These are phyloP conservation scores for Thelaira solivaga DNA, from an alignment of 2,888 invertebrate genomes.

Conservation along the genomic window DNA sequence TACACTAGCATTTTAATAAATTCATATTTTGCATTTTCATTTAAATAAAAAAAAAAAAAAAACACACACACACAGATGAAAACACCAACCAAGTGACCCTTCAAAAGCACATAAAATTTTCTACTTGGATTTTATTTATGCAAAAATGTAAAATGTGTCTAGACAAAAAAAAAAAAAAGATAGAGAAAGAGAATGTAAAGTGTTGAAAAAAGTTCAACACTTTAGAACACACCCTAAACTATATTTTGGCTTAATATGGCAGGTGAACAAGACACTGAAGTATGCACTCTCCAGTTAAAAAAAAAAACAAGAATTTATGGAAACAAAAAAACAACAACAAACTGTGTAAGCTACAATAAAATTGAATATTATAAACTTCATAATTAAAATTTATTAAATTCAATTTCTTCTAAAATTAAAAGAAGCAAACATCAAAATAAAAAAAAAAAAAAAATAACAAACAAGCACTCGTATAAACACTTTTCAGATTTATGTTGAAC, in stretches of 20 bases:
- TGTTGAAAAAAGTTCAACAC: conserved; percentile 1
- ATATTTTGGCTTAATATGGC: neutral
- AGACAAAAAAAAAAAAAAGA: conserved; percentile 49
- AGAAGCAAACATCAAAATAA: neutral
- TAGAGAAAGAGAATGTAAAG: neutral
- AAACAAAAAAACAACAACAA: no score
- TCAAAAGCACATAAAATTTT: neutral
- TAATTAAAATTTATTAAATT: conserved; percentile 66
- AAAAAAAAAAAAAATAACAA: neutral
- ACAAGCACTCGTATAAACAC: neutral
- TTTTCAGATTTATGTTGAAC: conserved; percentile 15
- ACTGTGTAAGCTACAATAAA: no score
- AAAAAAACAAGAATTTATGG: no score
- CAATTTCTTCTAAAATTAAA: conserved; percentile 53
- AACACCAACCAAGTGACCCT: neutral
- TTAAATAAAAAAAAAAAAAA: no score
- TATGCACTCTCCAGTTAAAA: no score
- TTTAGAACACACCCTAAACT: conserved; percentile 15
- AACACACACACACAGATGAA: no score
- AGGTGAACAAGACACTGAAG: conserved; percentile 3
- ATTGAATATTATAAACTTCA: conserved; percentile 58
- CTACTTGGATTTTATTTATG: neutral
- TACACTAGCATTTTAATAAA: no score
- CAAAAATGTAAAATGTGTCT: conserved; percentile 42
- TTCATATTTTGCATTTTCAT: conserved; percentile 16